Conservation (phyloP, 2,797 vertebrate genomes). For the Pipistrellus pygmaeus region DNA sequence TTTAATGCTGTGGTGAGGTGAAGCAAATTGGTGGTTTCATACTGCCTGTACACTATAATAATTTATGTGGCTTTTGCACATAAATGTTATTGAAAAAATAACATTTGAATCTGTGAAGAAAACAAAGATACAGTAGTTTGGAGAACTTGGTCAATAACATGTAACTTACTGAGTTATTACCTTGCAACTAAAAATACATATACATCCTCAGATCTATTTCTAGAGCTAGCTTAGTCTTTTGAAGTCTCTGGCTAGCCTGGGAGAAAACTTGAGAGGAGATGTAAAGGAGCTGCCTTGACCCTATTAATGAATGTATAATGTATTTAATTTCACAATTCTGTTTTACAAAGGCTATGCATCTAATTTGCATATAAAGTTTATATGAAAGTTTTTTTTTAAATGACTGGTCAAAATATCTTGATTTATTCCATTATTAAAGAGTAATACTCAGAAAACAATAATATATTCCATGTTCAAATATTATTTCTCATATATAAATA, state of each 20-base stretch:
- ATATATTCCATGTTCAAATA: not conserved
- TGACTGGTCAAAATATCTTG: not conserved
- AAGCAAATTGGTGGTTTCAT: conserved; percentile 83
- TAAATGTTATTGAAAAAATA: conserved; percentile 78
- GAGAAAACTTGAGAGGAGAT: not conserved
- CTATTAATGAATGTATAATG: not conserved
- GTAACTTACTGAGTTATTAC: conserved; percentile 19
- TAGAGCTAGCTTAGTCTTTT: not conserved
- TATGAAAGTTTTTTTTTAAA: not conserved
- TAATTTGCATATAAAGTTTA: conserved; percentile 13
- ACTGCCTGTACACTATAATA: conserved; percentile 19
- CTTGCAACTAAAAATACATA: not conserved
- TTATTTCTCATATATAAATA: not conserved
- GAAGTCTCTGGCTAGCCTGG: not conserved
- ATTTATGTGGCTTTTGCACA: conserved; percentile 71
- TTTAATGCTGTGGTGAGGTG: conserved; percentile 78
- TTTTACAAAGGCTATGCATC: not conserved
- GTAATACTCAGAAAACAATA: conserved; percentile 32
- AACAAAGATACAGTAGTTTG: conserved; percentile 67
- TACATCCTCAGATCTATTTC: not conserved
- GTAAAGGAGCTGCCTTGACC: not conserved
- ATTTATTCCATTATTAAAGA: not conserved
- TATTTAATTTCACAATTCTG: not conserved
- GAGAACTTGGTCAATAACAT: conserved; percentile 60
- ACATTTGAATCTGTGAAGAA: conserved; percentile 76